These are phyloP conservation scores for Anarsia innoxiella DNA, from an alignment of 2,888 invertebrate genomes.

Conservation along the genomic window DNA sequence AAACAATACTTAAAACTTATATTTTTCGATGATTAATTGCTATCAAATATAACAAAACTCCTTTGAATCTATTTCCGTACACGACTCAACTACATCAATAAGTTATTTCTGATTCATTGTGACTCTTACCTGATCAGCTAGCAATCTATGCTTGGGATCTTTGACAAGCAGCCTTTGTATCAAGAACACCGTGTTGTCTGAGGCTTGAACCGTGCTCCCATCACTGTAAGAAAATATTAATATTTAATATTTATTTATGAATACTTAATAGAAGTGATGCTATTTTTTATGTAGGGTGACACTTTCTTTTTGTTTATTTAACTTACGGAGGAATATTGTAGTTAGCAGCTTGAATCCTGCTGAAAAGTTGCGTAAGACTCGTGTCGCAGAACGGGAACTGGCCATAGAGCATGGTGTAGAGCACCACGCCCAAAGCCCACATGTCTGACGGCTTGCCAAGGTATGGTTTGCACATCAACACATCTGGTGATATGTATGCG, in stretches of 20 bases:
- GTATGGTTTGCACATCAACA: constrained; percentile 84
- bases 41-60: too few relatives aligned
- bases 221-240: constrained; percentile 45
- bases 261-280: too few relatives aligned
- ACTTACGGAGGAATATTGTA: constrained; percentile 83
- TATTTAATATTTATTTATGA: not conserved
- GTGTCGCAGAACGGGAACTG: constrained; percentile 89
- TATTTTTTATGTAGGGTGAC: not conserved
- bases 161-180: constrained; percentile 80
- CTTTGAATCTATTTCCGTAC: too few relatives aligned
- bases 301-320: too few relatives aligned
- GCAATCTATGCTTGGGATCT: constrained; percentile 79
- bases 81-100: too few relatives aligned
- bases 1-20: too few relatives aligned
- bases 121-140: constrained; percentile 81
- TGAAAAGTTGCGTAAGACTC: constrained; percentile 82
- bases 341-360: constrained; percentile 83
- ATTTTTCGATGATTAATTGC: too few relatives aligned
- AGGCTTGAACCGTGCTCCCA: constrained; percentile 71
- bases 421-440: constrained; percentile 87
- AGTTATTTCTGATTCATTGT: too few relatives aligned
- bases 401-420: constrained; percentile 87
- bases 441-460: constrained; percentile 87
- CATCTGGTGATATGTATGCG: constrained; percentile 88
- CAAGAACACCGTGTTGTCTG: constrained; percentile 78